phyloP scores from a whole-genome alignment of 2,888 invertebrate genomes.

The Piscicola geometra region DNA sequence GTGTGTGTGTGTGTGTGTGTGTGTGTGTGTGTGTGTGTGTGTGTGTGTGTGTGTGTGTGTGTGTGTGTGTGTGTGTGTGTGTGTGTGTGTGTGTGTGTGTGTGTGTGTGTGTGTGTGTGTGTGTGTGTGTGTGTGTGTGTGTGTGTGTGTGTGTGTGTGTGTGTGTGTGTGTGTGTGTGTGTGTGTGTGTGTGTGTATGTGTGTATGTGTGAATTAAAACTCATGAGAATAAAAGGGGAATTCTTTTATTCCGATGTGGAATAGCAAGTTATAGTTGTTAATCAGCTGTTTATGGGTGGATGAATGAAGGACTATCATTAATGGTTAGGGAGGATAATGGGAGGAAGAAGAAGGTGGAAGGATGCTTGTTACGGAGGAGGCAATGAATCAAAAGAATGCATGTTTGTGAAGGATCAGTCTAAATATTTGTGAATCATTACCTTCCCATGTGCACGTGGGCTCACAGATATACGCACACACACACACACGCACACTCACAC shows the following conservation, averaged over 20 bases:
- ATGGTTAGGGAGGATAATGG: too few species aligned
- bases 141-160: conserved; percentile 11
- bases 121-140: background rate
- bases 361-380: too few species aligned
- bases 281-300: too few species aligned
- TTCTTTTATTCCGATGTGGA: background rate
- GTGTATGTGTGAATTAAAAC: conserved; percentile 9
- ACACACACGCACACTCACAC: too few species aligned
- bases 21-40: conserved; percentile 6
- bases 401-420: too few species aligned
- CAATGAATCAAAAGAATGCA: too few species aligned
- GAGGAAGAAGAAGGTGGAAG: too few species aligned
- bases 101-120: conserved; percentile 16
- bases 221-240: background rate
- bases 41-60: conserved; percentile 5
- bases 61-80: conserved; percentile 3
- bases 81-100: background rate
- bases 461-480: too few species aligned
- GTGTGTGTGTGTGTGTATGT: conserved; percentile 16
- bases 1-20: conserved; percentile 13
- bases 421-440: too few species aligned
- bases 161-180: conserved; percentile 7
- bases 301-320: too few species aligned
- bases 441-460: too few species aligned
- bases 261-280: too few species aligned